Evolutionary conservation across 2,797 vertebrate species (phyloP).

Genomic region (Myotis planiceps): DNA sequence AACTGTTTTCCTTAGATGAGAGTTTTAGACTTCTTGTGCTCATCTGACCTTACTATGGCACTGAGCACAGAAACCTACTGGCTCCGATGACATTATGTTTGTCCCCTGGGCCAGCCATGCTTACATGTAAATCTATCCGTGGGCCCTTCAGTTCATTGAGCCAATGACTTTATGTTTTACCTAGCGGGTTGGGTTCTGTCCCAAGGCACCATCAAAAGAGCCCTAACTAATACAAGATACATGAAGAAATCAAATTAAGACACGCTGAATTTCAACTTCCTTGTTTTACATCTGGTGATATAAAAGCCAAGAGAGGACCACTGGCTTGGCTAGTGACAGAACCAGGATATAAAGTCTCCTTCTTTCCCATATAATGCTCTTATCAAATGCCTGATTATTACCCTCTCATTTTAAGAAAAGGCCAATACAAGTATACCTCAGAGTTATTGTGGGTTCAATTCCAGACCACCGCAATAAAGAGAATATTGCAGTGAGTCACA

Average conservation of each 20-base stretch:
- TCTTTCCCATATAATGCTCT: not conserved
- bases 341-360: not conserved
- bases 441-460: not conserved
- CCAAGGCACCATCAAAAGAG: not conserved
- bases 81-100: not conserved
- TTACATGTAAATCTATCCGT: not conserved
- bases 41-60: not conserved
- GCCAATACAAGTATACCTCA: not conserved
- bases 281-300: not conserved
- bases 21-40: not conserved
- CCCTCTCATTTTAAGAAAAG: not conserved
- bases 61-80: not conserved
- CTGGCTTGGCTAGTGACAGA: not conserved
- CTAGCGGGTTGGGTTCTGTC: not conserved
- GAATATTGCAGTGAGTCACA: not conserved
- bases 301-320: not conserved
- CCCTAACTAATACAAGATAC: not conserved
- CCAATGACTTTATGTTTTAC: not conserved
- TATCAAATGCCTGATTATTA: not conserved
- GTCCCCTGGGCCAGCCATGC: not conserved
- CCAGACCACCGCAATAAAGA: not conserved
- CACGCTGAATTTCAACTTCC: not conserved
- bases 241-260: slow-evolving; percentile 14
- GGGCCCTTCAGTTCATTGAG: not conserved
- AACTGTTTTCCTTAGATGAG: not conserved